Base-by-base conservation (phyloP, 2,888 invertebrate genomes). In the Xanthostigma xanthostigma region DNA sequence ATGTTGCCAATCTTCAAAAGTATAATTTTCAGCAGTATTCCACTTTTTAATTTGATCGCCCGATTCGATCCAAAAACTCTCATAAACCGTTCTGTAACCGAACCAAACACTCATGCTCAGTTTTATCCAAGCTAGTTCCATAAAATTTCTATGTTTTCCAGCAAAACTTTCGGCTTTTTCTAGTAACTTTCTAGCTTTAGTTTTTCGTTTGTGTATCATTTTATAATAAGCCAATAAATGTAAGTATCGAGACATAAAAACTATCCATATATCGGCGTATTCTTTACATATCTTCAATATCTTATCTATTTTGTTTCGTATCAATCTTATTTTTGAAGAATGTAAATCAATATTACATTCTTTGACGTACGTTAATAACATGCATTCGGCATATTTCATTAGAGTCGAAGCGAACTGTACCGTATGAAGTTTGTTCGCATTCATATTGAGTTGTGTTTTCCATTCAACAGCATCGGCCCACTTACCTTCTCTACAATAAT, bases 71-170 rank as follows among this genome's bases (percentile, higher is more conserved):
- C 51, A 44, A 36, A 54, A 52, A 8, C 53, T 36, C 27, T 54
- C 52, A 10, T 49, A 50, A 14, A 45, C 17, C n/a, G 4, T 37
- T 10, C 14, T 17, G 1, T 36, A 14, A 6, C 57, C 56, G 27
- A 51, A 49, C 60, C 60, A 60, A 39, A 48, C 50, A 41, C 50
- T 56, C 41, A 53, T 46, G 44, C 53, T 56, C 47, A 58, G 53
- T 27, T 37, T 51, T 27, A 56, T 50, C 57, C 59, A 60, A 41
- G 55, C 54, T n/a, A 51, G 40, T 27, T 58, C 57, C 51, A 60
- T 48, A 14, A 55, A 38, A 49, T 60, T 60, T 11, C 51, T 55
- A 10, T 57, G 54, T 13, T 51, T 48, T 8, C 40, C 44, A 9
- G 58, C 54, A 9, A 53, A 36, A 9, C 47, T 34, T 12, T 49